Percentiles rank a stretch among this genome's conserved stretches.
Evolutionary conservation across 2,797 vertebrate genomes (phyloP).

Genomic region (Natrix natrix): DNA sequence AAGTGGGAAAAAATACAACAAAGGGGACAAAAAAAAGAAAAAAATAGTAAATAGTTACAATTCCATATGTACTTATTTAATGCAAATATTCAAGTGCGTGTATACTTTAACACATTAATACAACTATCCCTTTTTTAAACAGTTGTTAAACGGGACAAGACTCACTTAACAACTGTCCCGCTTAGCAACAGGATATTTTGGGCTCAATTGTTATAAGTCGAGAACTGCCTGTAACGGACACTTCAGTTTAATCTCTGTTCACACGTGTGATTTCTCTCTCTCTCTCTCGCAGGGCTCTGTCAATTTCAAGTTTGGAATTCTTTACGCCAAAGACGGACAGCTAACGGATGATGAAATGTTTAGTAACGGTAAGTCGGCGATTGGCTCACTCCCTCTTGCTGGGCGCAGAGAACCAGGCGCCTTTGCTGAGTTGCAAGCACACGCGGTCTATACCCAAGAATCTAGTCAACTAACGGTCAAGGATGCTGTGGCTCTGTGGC

Average conservation of each 20-base stretch:
- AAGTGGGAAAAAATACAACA: not conserved
- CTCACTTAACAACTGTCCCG: not conserved
- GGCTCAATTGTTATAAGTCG: not conserved
- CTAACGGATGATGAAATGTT: constrained; percentile 99
- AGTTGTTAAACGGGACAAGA: not conserved
- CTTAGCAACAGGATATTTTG: not conserved
- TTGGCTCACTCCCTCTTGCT: not conserved
- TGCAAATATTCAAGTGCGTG: not conserved
- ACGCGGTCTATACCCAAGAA: not conserved
- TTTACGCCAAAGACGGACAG: constrained; percentile 97
- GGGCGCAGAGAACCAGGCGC: not conserved
- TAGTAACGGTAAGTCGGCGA: constrained; percentile 86
- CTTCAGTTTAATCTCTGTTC: not conserved
- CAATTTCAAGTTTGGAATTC: constrained; percentile 98
- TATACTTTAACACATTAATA: not conserved
- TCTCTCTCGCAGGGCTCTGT: constrained; percentile 86
- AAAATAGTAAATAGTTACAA: not conserved
- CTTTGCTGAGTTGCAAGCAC: not conserved
- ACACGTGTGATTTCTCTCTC: not conserved
- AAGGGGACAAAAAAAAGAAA: fast-evolving
- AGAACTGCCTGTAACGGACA: not conserved
- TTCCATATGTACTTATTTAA: not conserved
- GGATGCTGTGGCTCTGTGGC: too few relatives aligned
- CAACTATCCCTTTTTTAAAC: too few relatives aligned
- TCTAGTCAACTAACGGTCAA: not conserved